Percentiles rank a stretch among this genome's conserved stretches.
phyloP scores from a whole-genome alignment of 2,797 vertebrate genomes.

The Pangasius sanitwongsei region DNA sequence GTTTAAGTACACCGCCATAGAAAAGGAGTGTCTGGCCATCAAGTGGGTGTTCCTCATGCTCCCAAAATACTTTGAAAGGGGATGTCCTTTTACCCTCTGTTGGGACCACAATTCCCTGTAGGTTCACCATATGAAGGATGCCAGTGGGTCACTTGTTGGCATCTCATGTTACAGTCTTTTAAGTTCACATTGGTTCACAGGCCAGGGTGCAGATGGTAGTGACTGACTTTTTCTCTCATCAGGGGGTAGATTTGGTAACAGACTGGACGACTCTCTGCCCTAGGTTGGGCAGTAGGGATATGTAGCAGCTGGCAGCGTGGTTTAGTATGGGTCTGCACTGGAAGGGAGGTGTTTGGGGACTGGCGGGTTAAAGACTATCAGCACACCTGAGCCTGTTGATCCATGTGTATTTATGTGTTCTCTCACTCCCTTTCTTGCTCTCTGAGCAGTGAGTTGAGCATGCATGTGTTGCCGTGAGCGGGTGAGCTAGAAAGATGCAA shows the following conservation, averaged over 20 bases:
- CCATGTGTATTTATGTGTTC: not conserved
- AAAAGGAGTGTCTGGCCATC: not conserved
- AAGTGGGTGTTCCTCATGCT: not conserved
- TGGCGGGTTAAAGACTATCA: not conserved
- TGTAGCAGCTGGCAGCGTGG: not conserved
- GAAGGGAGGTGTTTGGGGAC: not conserved
- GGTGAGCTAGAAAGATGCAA: not conserved
- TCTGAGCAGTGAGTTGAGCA: not conserved
- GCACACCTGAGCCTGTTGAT: not conserved
- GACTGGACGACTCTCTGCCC: not conserved
- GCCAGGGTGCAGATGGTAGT: not conserved
- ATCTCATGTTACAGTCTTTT: not conserved
- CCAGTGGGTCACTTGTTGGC: not conserved
- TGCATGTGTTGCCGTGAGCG: not conserved
- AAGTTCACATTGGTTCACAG: not conserved
- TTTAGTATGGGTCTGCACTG: not conserved
- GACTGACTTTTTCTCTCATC: not conserved
- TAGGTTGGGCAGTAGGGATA: not conserved
- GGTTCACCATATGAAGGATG: not conserved
- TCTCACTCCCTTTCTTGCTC: not conserved
- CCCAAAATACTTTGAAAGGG: not conserved
- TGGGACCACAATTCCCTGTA: not conserved
- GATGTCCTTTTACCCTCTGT: not conserved
- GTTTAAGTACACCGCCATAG: not conserved
- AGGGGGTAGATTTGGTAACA: not conserved